phyloP scores from a whole-genome alignment of 2,113 vertebrate genomes.

The Choloepus hoffmanni region DNA sequence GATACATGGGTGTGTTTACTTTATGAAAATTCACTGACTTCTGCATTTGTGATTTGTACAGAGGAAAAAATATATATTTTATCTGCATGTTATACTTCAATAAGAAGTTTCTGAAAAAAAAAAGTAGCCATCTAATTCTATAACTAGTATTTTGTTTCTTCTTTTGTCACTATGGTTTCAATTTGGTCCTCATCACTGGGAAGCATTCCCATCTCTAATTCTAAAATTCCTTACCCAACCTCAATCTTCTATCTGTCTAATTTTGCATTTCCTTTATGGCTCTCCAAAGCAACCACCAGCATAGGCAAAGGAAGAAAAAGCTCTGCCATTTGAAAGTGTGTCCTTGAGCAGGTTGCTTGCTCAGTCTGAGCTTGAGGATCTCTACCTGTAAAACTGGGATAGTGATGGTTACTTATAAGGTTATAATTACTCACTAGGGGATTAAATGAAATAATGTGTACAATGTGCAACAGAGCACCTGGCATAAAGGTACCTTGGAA shows the following conservation, averaged over 20 bases:
- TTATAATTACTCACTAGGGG: not conserved
- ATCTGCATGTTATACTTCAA: not conserved
- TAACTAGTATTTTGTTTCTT: not conserved
- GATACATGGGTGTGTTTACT: not conserved
- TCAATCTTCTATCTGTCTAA: not conserved
- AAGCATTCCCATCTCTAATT: not conserved
- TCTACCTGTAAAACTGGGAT: not conserved
- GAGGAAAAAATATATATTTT: not conserved
- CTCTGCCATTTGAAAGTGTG: not conserved
- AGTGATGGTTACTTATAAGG: not conserved
- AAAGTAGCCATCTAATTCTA: not conserved
- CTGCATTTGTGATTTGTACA: not conserved
- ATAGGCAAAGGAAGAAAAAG: not conserved
- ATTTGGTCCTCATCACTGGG: not conserved
- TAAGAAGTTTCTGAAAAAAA: not conserved
- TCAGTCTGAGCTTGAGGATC: not conserved
- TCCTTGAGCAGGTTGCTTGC: not conserved
- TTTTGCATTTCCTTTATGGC: not conserved
- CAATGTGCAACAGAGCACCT: not conserved
- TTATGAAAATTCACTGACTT: constrained; percentile 37
- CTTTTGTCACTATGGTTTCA: not conserved
- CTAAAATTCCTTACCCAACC: not conserved
- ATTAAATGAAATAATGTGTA: not conserved
- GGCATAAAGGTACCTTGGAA: not conserved
- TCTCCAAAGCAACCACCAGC: not conserved